These are phyloP conservation scores for Eumaeus atala DNA, from an alignment of 1,140 invertebrate species.

Conservation along the genomic window DNA sequence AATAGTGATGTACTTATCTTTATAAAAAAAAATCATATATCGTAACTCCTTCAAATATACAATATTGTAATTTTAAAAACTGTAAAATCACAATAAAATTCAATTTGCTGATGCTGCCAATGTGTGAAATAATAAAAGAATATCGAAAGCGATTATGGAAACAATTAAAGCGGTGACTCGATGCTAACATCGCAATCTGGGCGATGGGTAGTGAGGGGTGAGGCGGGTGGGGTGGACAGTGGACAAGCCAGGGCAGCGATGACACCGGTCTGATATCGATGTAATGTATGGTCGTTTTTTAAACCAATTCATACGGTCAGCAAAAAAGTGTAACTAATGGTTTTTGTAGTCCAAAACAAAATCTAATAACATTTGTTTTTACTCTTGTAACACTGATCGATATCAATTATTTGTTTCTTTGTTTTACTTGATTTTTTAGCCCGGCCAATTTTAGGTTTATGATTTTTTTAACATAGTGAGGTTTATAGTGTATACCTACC, in stretches of 20 bases:
- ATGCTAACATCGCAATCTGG: neutral
- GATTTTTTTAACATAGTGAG: no score
- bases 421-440: neutral
- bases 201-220: neutral
- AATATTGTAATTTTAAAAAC: no score
- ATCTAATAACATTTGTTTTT: neutral
- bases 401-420: neutral
- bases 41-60: no score
- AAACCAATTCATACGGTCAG: neutral
- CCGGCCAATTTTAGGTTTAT: no score
- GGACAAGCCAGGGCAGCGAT: neutral
- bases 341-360: neutral
- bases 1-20: no score
- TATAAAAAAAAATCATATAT: no score
- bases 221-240: neutral
- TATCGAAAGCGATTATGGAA: no score
- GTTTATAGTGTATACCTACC: no score
- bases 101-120: no score
- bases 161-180: no score
- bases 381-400: neutral
- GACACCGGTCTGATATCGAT: constrained; percentile 3
- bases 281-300: constrained; percentile 8
- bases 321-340: neutral
- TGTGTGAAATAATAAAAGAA: no score
- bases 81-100: no score